A percentile compares a stretch with the other conserved stretches of the same genome.
Evolutionary conservation across 2,888 invertebrate genomes (phyloP).

Genomic region (Vannuccia rotundouncinata): DNA sequence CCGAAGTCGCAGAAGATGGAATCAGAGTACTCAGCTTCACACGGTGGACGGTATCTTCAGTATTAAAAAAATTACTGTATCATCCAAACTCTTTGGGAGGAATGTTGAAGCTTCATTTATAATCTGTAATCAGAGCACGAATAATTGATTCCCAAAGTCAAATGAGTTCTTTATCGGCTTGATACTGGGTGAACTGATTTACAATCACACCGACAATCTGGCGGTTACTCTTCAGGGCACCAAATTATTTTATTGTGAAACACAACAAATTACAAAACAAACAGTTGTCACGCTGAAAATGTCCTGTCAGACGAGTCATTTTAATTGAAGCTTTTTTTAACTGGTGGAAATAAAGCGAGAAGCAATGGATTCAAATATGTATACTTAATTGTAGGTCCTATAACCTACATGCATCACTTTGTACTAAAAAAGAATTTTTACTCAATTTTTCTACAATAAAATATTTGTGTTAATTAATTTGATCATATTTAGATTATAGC

Average conservation of each 20-base stretch:
- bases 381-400: no score
- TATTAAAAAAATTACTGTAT: neutral
- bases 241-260: neutral
- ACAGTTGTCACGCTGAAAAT: neutral
- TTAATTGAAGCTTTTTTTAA: neutral
- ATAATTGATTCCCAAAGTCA: constrained; percentile 2
- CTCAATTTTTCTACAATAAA: no score
- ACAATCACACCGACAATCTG: neutral
- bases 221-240: neutral
- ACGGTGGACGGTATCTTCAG: neutral
- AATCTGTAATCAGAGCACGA: constrained; percentile 6
- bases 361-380: no score
- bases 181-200: neutral
- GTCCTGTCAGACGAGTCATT: neutral
- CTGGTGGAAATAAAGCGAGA: neutral
- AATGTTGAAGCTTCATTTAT: neutral
- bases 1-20: neutral
- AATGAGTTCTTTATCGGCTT: neutral
- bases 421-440: no score
- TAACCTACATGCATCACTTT: no score
- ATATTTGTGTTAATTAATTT: no score
- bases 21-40: constrained; percentile 8
- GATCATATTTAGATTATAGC: no score
- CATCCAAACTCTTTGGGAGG: neutral
- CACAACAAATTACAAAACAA: neutral